Evolutionary conservation across 2,113 vertebrate genomes (phyloP).

Genomic region (Pao palembangensis): DNA sequence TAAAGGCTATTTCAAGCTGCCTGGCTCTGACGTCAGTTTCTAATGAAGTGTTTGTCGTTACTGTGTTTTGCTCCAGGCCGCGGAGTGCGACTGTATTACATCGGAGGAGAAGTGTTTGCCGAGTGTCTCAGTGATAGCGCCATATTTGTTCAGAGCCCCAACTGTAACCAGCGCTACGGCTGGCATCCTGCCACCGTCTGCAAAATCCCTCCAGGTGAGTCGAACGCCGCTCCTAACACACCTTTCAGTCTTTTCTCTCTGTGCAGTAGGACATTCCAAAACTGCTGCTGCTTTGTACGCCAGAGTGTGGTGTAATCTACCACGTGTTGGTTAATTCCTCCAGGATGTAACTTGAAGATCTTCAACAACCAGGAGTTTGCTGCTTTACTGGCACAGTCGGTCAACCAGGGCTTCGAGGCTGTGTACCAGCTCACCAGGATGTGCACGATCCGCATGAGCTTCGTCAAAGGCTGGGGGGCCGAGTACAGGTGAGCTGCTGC

Average conservation of each 20-base stretch:
- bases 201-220: constrained; percentile 96
- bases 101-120: constrained; percentile 95
- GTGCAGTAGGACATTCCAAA: neutral
- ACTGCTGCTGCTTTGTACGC: no score
- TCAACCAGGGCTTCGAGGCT: constrained; percentile 97
- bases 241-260: neutral
- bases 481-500: constrained; percentile 87
- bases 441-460: constrained; percentile 99
- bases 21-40: no score
- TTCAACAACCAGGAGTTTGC: constrained; percentile 99
- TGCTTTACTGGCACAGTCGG: constrained; percentile 92
- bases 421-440: constrained; percentile 98
- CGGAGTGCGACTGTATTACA: constrained; percentile 96
- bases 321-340: neutral
- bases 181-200: constrained; percentile 98
- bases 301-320: neutral
- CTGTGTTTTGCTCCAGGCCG: constrained; percentile 75
- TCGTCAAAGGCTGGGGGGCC: constrained; percentile 97
- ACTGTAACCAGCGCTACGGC: constrained; percentile 98
- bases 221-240: neutral
- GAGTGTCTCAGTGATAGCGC: constrained; percentile 99
- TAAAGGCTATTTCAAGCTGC: neutral
- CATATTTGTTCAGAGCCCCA: constrained; percentile 98
- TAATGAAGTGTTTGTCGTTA: constrained; percentile 6
- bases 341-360: constrained; percentile 98